phyloP scores from a whole-genome alignment of 2,797 vertebrate species.

The Dromococcyx pavoninus region DNA sequence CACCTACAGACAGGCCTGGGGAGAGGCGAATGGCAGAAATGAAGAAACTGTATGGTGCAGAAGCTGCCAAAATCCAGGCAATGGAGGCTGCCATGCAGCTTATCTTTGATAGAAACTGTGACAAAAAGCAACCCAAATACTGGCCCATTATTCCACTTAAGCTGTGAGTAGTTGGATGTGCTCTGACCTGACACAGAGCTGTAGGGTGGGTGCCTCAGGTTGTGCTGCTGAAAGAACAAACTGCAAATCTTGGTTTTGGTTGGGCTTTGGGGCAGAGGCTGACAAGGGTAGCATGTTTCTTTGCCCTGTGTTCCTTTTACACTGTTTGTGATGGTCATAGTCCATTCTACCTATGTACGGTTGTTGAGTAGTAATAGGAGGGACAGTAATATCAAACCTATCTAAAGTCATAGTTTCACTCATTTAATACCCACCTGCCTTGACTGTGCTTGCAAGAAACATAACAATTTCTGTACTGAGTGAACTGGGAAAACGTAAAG shows the following conservation, averaged over 20 bases:
- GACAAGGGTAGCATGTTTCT: not conserved
- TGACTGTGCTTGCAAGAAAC: not conserved
- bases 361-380: not conserved
- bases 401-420: not conserved
- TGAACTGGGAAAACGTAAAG: not conserved
- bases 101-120: slow-evolving; percentile 84
- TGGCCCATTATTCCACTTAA: slow-evolving; percentile 95
- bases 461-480: not conserved
- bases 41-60: slow-evolving; percentile 87
- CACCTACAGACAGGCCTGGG: slow-evolving; percentile 85
- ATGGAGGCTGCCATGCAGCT: slow-evolving; percentile 88
- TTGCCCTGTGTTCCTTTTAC: not conserved
- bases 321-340: not conserved
- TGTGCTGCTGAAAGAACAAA: slow-evolving; percentile 11
- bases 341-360: not conserved
- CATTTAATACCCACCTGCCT: not conserved
- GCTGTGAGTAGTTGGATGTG: slow-evolving; percentile 71
- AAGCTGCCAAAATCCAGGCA: slow-evolving; percentile 89
- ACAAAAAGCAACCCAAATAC: slow-evolving; percentile 92
- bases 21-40: slow-evolving; percentile 88
- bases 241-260: not conserved
- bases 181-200: not conserved
- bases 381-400: not conserved
- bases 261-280: not conserved
- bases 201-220: not conserved